Conservation (phyloP, 2,797 vertebrate genomes). For the Hydrophis major region DNA sequence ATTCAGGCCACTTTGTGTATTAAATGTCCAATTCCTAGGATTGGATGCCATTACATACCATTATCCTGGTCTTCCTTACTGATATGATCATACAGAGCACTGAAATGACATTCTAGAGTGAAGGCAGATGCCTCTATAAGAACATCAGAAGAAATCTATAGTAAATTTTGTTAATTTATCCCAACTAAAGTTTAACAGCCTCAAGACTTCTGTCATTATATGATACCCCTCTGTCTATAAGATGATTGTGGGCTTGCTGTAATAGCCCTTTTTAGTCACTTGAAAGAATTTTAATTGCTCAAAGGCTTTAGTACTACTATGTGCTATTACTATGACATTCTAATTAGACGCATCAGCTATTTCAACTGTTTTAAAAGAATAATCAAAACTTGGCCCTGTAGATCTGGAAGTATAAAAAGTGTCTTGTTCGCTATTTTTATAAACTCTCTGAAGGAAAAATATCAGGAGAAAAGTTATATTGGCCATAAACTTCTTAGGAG, state of each 20-base stretch:
- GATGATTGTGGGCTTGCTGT: conserved; percentile 9
- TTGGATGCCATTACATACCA: not conserved
- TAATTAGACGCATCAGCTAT: conserved; percentile 36
- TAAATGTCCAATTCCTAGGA: accelerated
- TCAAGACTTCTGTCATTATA: conserved; percentile 11
- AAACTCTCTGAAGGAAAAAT: not conserved
- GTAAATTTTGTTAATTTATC: conserved; percentile 24
- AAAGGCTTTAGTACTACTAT: conserved; percentile 25
- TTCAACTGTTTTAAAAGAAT: conserved; percentile 13
- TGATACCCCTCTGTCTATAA: conserved; percentile 9
- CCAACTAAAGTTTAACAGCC: conserved; percentile 17
- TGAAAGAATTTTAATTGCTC: conserved; percentile 33
- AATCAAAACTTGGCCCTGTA: not conserved
- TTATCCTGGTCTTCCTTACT: accelerated
- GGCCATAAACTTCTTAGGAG: not conserved
- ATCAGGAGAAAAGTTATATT: not conserved
- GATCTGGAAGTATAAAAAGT: not conserved
- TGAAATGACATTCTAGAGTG: not conserved
- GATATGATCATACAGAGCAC: not conserved
- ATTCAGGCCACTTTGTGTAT: not conserved
- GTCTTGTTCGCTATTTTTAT: conserved; percentile 1
- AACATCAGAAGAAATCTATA: not conserved
- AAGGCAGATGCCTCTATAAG: not conserved
- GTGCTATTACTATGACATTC: conserved; percentile 28
- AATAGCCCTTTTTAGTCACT: conserved; percentile 23